A percentile compares a stretch with the other conserved stretches of the same genome.
phyloP scores from a whole-genome alignment of 2,113 vertebrate genomes.

The Monopterus albus region DNA sequence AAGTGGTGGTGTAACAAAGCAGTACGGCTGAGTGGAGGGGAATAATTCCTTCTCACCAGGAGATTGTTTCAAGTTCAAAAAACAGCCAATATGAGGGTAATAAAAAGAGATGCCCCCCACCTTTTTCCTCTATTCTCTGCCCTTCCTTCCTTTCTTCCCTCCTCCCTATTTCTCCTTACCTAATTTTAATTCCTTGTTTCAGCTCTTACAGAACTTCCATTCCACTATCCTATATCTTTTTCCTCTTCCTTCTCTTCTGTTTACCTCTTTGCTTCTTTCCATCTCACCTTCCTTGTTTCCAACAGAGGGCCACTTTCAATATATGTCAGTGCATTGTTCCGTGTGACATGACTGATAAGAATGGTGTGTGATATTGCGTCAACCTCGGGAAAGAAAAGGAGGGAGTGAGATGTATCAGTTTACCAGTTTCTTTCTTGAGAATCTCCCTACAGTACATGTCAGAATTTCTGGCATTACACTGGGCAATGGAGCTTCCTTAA shows the following conservation, averaged over 20 bases:
- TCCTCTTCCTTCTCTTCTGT: neutral
- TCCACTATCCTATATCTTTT: neutral
- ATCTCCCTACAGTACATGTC: too few relatives aligned
- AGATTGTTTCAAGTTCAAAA: slow-evolving; percentile 72
- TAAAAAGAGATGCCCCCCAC: slow-evolving; percentile 26
- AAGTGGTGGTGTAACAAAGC: slow-evolving; percentile 42
- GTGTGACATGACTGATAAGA: slow-evolving; percentile 56
- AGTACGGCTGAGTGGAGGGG: slow-evolving; percentile 52
- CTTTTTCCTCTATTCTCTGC: slow-evolving; percentile 16
- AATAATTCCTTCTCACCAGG: slow-evolving; percentile 70
- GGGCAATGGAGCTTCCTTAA: too few relatives aligned
- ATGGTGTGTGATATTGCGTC: slow-evolving; percentile 64
- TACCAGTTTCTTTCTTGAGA: slow-evolving; percentile 1
- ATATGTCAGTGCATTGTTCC: slow-evolving; percentile 70
- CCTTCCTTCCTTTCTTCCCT: slow-evolving; percentile 22
- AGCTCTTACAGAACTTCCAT: slow-evolving; percentile 20
- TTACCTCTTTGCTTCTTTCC: slow-evolving; percentile 6
- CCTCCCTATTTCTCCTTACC: slow-evolving; percentile 16
- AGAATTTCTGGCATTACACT: too few relatives aligned
- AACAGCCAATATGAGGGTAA: slow-evolving; percentile 49
- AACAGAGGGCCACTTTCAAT: slow-evolving; percentile 56
- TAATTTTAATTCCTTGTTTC: slow-evolving; percentile 14
- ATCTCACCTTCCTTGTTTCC: slow-evolving; percentile 25
- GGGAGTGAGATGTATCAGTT: slow-evolving; percentile 41
- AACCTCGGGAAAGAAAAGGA: slow-evolving; percentile 40